Conservation (phyloP, 2,797 vertebrate genomes). For the Bucorvus abyssinicus region DNA sequence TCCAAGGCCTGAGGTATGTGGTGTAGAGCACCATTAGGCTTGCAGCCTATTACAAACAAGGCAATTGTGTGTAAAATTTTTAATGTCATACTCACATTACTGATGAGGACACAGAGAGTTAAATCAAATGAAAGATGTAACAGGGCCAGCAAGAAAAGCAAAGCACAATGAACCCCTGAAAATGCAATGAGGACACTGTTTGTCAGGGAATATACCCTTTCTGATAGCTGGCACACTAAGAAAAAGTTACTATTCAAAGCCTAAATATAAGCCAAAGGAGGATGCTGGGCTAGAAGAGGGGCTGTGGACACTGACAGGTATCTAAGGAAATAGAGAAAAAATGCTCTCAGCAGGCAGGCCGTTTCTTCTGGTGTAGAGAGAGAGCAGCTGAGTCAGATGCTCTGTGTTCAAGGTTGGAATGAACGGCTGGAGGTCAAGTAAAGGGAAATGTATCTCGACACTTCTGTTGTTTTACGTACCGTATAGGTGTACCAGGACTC, state of each 20-base stretch:
- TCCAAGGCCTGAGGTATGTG: neutral
- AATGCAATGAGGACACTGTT: neutral
- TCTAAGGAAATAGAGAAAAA: neutral
- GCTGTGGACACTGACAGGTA: neutral
- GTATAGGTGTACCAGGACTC: neutral
- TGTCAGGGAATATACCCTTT: neutral
- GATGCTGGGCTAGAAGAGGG: neutral
- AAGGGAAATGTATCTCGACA: neutral
- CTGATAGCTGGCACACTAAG: neutral
- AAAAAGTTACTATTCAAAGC: neutral
- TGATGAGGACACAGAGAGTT: neutral
- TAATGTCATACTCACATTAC: neutral
- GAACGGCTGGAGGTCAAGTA: neutral
- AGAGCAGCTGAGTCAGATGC: constrained; percentile 15
- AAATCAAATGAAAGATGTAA: neutral
- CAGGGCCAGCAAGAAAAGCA: neutral
- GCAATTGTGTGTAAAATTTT: neutral
- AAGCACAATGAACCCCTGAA: neutral
- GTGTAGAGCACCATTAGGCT: neutral
- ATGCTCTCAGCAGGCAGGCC: neutral
- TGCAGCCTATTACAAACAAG: neutral
- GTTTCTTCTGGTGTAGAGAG: neutral
- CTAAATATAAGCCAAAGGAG: neutral
- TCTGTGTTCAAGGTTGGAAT: neutral
- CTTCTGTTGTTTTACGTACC: neutral